Conservation (phyloP, 2,113 vertebrate genomes). For the Petaurus breviceps region DNA sequence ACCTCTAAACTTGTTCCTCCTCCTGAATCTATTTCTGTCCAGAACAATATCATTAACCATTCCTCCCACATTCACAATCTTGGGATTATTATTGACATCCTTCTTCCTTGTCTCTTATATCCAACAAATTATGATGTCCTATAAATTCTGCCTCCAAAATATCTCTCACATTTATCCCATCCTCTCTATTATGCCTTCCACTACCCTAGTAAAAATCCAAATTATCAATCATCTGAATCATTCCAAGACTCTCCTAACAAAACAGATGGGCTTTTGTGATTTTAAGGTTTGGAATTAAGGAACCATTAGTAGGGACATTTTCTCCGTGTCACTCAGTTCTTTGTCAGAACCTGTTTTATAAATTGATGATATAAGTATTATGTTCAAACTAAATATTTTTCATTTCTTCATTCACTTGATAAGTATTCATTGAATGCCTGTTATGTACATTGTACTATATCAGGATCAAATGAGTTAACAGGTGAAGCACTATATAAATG, state of each 20-base stretch:
- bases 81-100: not conserved
- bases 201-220: not conserved
- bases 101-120: not conserved
- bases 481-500: no score
- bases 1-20: not conserved
- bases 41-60: not conserved
- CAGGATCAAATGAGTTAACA: not conserved
- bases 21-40: not conserved
- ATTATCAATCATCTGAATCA: not conserved
- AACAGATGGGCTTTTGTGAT: not conserved
- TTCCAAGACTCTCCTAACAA: not conserved
- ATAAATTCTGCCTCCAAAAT: not conserved
- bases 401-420: not conserved
- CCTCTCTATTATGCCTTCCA: not conserved
- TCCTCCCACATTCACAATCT: not conserved
- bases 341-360: not conserved
- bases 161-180: not conserved
- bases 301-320: not conserved
- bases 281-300: not conserved
- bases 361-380: not conserved
- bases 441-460: not conserved
- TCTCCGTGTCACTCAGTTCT: not conserved
- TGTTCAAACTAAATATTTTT: conserved; percentile 9
- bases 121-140: not conserved
- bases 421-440: not conserved